A percentile compares a stretch with the other conserved stretches of the same genome.
These are phyloP conservation scores for Ormyrus nitidulus DNA, from an alignment of 2,888 invertebrate genomes.

Conservation along the genomic window DNA sequence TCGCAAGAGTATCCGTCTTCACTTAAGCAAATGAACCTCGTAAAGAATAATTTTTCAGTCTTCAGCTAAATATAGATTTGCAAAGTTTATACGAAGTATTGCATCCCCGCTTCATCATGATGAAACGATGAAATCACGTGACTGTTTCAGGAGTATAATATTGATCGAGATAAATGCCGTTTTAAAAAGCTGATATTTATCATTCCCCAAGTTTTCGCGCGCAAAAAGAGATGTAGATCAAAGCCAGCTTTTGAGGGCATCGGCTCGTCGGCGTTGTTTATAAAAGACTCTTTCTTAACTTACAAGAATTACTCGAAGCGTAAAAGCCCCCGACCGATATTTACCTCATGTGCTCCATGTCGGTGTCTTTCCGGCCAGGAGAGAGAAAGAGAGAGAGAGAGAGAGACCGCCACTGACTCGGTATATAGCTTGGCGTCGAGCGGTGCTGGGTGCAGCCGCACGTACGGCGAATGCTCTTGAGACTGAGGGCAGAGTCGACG, in stretches of 20 bases:
- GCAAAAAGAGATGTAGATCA: slow-evolving; percentile 29
- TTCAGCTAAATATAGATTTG: too few relatives aligned
- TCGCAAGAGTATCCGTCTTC: too few relatives aligned
- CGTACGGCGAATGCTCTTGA: slow-evolving; percentile 73
- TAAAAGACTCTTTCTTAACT: slow-evolving; percentile 23
- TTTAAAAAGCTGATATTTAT: too few relatives aligned
- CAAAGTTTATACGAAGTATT: too few relatives aligned
- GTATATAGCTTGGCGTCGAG: neutral
- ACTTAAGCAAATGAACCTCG: too few relatives aligned
- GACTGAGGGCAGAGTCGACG: slow-evolving; percentile 73
- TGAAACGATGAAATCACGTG: too few relatives aligned
- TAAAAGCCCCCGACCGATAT: neutral
- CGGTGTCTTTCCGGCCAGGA: slow-evolving; percentile 5
- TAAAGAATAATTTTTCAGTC: too few relatives aligned
- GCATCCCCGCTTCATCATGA: too few relatives aligned
- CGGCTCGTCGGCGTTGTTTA: slow-evolving; percentile 46
- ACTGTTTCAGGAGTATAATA: too few relatives aligned
- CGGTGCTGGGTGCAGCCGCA: slow-evolving; percentile 64
- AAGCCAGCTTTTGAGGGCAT: slow-evolving; percentile 37
- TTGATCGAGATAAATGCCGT: too few relatives aligned
- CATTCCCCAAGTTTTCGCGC: neutral
- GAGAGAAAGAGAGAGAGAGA: neutral
- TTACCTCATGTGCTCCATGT: slow-evolving; percentile 56
- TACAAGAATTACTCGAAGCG: neutral
- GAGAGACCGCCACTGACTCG: neutral